phyloP scores from a whole-genome alignment of 2,113 vertebrate genomes.

The Mesembrinibis cayennensis region DNA sequence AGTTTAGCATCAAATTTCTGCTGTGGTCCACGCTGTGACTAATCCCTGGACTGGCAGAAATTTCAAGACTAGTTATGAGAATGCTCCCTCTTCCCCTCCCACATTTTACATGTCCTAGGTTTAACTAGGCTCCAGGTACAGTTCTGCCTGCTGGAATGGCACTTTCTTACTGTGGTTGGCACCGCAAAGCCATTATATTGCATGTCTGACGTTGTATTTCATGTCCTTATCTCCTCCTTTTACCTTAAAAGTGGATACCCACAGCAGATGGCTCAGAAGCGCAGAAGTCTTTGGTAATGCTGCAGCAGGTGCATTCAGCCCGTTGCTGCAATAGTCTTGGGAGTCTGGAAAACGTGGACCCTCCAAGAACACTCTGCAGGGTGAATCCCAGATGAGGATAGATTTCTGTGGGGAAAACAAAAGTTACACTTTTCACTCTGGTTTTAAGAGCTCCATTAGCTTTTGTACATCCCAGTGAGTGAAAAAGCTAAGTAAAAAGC shows the following conservation, averaged over 20 bases:
- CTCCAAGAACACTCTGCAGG: not conserved
- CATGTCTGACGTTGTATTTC: not conserved
- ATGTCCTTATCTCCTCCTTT: not conserved
- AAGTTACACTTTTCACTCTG: not conserved
- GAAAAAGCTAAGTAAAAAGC: not conserved
- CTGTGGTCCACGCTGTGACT: not conserved
- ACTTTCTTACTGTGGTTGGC: not conserved
- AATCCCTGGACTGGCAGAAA: not conserved
- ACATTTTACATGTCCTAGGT: accelerated
- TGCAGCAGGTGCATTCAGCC: not conserved
- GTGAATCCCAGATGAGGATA: not conserved
- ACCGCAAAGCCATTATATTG: too few species aligned
- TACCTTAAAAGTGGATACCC: not conserved
- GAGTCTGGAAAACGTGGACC: accelerated
- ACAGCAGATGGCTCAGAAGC: not conserved
- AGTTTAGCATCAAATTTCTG: not conserved
- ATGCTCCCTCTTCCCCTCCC: accelerated
- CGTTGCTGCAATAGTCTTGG: not conserved
- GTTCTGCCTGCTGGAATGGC: not conserved
- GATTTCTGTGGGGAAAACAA: not conserved
- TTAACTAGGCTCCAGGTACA: not conserved
- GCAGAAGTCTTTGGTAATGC: not conserved
- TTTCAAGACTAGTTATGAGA: not conserved
- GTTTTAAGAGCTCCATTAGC: not conserved
- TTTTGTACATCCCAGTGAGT: not conserved